Evolutionary conservation across 2,113 vertebrate genomes (phyloP).

Genomic region (Calyptommatus sinebrachiatus): DNA sequence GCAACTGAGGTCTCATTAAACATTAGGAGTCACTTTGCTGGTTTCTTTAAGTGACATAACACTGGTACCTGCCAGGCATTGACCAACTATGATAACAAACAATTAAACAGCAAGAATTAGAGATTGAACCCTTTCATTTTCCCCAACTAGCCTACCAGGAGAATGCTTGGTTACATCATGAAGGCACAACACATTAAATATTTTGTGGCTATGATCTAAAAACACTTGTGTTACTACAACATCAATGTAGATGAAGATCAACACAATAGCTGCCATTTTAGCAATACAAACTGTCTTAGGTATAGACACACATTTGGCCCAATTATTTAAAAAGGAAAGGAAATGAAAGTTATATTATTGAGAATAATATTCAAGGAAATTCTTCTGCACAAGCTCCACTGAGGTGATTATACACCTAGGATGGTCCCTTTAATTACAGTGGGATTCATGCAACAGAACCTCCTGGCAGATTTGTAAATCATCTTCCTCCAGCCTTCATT

Average conservation of each 20-base stretch:
- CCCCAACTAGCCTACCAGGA: constrained; percentile 81
- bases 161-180: constrained; percentile 87
- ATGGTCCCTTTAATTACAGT: background rate
- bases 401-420: background rate
- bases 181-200: constrained; percentile 95
- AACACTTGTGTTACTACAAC: constrained; percentile 81
- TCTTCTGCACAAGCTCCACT: background rate
- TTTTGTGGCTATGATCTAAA: constrained; percentile 84
- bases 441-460: background rate
- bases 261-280: constrained; percentile 74
- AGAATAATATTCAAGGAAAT: background rate
- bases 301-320: constrained; percentile 74
- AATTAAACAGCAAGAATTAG: constrained; percentile 79
- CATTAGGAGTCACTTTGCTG: constrained; percentile 71
- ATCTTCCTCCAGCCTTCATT: constrained; percentile 50
- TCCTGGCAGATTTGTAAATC: constrained; percentile 26
- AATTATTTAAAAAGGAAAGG: constrained; percentile 50
- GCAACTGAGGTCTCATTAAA: constrained; percentile 80
- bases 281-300: constrained; percentile 68
- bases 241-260: constrained; percentile 74
- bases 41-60: constrained; percentile 73
- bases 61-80: constrained; percentile 84
- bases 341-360: constrained; percentile 49
- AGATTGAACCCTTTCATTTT: constrained; percentile 76
- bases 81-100: constrained; percentile 85